Evolutionary conservation across 1,140 invertebrate genomes (phyloP), one percentile per base, ranked within the genome.

Genomic region (Cephus cinctus): DNA sequence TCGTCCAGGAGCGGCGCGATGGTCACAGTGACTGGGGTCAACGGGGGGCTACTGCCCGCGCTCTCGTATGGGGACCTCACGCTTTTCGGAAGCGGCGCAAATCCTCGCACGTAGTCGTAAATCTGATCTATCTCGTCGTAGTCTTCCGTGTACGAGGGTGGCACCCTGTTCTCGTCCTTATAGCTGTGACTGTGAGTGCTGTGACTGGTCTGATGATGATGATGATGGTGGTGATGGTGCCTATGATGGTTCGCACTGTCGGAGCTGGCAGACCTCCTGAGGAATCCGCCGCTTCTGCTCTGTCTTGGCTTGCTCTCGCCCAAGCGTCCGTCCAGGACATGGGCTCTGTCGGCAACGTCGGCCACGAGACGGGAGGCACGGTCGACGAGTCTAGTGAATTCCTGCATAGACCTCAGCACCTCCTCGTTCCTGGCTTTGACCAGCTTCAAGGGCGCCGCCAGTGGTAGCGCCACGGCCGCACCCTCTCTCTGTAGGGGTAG

Each of bases 51-150:
- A 38, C 43, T 49, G 19, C 52, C 40, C 4, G 64, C 64, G 32
- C 61, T 72, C 22, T 81, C 80, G 58, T 85, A 88, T 1, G 83
- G 83, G 1, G 84, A 84, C 49, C 86, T 82, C 19, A 89, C 81
- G 62, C 83, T 88, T 67, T 92, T 92, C 0, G 92, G 91, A 21
- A 95, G 77, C 0, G 92, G 91, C 9, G 90, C 89, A 60, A 95
- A 90, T 0, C 94, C 94, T 35, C 94, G 79, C 0, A 98, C 92
- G 68, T 96, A 97, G 66, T 94, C 92, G 70, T 98, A 98, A 48
- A 98, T 94, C 73, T 96, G 92, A 78, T 98, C 94, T 55, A 96
- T 95, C 75, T 98, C 94, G 59, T 96, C 92, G 74, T 96, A 95
- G 56, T 96, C 90, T 63, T 91, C 89, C 6, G 84, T 81, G 44